Conservation (phyloP, 2,797 vertebrate genomes). For the Dromococcyx pavoninus region DNA sequence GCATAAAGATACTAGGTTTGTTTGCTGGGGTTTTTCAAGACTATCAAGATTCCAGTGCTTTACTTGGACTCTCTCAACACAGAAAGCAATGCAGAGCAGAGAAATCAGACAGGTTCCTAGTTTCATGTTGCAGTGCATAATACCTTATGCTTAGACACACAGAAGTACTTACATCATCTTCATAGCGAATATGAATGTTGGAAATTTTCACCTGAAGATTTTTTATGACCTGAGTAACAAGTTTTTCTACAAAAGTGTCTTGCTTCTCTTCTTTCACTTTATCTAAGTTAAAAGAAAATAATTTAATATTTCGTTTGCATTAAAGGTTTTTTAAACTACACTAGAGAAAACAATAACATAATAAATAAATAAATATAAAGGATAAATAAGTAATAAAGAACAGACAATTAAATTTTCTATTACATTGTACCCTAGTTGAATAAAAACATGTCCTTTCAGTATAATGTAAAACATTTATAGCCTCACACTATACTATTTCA, state of each 20-base stretch:
- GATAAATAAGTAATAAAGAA: too few relatives aligned
- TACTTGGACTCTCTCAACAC: background rate
- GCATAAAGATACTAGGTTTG: background rate
- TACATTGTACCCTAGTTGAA: background rate
- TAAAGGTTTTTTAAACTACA: background rate
- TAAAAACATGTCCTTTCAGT: background rate
- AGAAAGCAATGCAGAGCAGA: background rate
- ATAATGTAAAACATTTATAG: background rate
- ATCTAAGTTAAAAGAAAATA: constrained; percentile 72
- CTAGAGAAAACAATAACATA: background rate
- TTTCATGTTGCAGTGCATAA: background rate
- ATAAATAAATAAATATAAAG: too few relatives aligned
- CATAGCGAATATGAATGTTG: constrained; percentile 95
- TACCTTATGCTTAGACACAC: background rate
- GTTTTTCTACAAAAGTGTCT: constrained; percentile 94
- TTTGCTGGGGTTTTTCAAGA: background rate
- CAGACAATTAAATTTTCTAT: background rate
- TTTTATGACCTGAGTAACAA: constrained; percentile 97
- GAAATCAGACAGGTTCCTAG: background rate
- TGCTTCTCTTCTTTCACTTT: constrained; percentile 87
- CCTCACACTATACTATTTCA: background rate
- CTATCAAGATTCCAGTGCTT: background rate
- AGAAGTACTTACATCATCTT: constrained; percentile 92
- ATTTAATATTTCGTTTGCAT: background rate
- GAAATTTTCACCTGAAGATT: constrained; percentile 98